phyloP scores from a whole-genome alignment of 2,888 invertebrate species.

The Julus scandinavius region DNA sequence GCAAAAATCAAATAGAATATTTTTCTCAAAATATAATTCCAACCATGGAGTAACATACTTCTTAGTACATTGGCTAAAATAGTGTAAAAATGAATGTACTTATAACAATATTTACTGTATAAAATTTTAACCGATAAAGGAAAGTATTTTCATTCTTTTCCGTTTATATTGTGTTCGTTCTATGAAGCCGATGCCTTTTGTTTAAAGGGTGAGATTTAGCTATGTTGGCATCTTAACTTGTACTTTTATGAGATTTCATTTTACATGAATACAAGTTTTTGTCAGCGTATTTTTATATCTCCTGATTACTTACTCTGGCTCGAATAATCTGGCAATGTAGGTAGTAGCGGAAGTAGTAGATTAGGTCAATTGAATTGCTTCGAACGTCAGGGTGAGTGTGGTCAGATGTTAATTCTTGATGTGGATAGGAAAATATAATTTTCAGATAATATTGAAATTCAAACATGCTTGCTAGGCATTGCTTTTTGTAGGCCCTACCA shows the following conservation, averaged over 20 bases:
- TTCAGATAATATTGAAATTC: neutral
- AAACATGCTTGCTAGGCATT: neutral
- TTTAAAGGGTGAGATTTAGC: too few relatives aligned
- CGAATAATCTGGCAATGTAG: constrained; percentile 46
- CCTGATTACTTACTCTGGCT: neutral
- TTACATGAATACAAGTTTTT: neutral
- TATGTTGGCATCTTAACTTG: too few relatives aligned
- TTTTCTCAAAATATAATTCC: too few relatives aligned
- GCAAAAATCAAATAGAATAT: too few relatives aligned
- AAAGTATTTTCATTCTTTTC: too few relatives aligned
- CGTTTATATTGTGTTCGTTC: too few relatives aligned
- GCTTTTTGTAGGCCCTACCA: neutral
- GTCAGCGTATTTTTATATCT: neutral
- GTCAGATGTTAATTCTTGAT: neutral
- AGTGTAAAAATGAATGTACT: too few relatives aligned
- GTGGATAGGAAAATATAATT: neutral
- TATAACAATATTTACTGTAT: too few relatives aligned
- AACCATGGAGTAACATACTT: too few relatives aligned
- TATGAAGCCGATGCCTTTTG: too few relatives aligned
- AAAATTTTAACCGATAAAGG: too few relatives aligned
- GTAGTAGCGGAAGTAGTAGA: constrained; percentile 47
- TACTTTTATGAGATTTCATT: neutral
- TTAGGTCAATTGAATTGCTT: constrained; percentile 40
- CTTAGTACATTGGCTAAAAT: too few relatives aligned
- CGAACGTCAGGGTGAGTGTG: constrained; percentile 31